phyloP scores from a whole-genome alignment of 2,797 vertebrate species.

The Iguana delicatissima region DNA sequence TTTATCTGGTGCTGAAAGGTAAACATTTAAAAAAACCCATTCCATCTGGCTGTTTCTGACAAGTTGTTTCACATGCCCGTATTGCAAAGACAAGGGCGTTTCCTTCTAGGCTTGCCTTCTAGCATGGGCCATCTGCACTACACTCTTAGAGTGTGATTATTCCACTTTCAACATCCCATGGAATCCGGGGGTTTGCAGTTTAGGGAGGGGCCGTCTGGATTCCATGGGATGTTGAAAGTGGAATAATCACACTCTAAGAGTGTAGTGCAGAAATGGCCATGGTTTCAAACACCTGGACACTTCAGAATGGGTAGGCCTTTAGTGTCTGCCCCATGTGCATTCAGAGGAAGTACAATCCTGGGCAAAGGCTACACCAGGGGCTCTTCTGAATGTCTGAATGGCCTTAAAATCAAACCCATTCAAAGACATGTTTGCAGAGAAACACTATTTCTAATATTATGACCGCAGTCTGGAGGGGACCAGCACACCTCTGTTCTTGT shows the following conservation, averaged over 20 bases:
- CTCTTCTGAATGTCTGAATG: not conserved
- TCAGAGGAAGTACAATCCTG: not conserved
- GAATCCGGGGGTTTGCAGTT: no score
- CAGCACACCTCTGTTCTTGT: accelerated
- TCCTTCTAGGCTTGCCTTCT: not conserved
- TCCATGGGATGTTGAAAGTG: no score
- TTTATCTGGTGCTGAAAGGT: not conserved
- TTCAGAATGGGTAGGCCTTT: not conserved
- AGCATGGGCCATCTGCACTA: no score
- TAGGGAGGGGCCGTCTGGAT: no score
- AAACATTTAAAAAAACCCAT: not conserved
- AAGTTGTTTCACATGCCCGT: not conserved
- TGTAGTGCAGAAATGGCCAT: no score
- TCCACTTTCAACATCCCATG: no score
- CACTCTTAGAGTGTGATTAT: no score
- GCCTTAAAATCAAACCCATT: not conserved
- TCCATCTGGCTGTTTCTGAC: not conserved
- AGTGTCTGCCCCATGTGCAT: not conserved
- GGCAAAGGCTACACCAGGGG: not conserved
- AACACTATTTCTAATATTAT: accelerated
- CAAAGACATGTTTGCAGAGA: not conserved
- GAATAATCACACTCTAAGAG: no score
- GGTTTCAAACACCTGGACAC: not conserved
- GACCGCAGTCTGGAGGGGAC: accelerated
- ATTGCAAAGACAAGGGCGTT: not conserved